Evolutionary conservation across 2,797 vertebrate genomes (phyloP).

Genomic region (Leucoraja ocellata): DNA sequence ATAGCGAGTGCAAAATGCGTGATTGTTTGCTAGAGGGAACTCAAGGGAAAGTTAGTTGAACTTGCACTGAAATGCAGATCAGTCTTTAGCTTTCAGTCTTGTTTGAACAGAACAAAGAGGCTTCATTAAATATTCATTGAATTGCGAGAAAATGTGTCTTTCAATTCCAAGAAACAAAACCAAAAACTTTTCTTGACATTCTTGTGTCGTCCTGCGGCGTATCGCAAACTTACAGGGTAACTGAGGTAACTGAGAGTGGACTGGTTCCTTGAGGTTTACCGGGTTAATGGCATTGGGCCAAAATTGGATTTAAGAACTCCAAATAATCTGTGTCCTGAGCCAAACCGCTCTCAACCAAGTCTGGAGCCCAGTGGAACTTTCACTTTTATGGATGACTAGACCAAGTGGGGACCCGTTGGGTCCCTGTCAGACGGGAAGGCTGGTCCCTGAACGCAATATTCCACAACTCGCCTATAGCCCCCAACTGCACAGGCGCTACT

Average conservation of each 20-base stretch:
- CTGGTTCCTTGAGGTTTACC: not conserved
- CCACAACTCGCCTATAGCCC: no score
- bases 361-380: not conserved
- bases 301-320: not conserved
- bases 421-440: no score
- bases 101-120: conserved; percentile 17
- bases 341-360: no score
- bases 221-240: not conserved
- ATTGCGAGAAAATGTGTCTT: not conserved
- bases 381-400: not conserved
- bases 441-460: no score
- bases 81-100: conserved; percentile 15
- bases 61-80: conserved; percentile 22
- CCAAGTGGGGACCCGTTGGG: no score
- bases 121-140: conserved; percentile 34
- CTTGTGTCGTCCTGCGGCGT: not conserved
- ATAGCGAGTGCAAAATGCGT: not conserved
- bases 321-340: not conserved
- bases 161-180: not conserved
- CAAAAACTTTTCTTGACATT: not conserved
- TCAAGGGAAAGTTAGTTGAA: not conserved
- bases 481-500: no score
- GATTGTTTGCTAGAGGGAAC: conserved; percentile 7
- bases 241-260: not conserved
- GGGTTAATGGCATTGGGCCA: not conserved